Conservation (phyloP, 2,797 vertebrate genomes). For the Chaunax sp. region DNA sequence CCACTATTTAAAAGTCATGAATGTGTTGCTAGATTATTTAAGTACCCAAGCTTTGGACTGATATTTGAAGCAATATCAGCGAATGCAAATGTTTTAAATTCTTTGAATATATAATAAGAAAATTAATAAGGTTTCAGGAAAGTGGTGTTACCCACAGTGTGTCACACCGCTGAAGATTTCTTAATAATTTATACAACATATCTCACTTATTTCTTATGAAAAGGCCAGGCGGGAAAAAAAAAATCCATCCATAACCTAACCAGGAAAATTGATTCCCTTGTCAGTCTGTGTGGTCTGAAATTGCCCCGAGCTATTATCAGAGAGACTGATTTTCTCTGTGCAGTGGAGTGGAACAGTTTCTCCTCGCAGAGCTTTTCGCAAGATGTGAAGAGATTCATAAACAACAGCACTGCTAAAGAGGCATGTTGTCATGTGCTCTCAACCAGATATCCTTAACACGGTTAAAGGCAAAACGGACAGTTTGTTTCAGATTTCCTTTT, state of each 20-base stretch:
- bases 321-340: slow-evolving; percentile 75
- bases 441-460: slow-evolving; percentile 39
- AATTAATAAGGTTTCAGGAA: slow-evolving; percentile 45
- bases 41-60: slow-evolving; percentile 9
- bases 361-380: slow-evolving; percentile 47
- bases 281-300: slow-evolving; percentile 83
- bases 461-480: neutral
- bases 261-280: slow-evolving; percentile 84
- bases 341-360: slow-evolving; percentile 69
- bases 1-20: slow-evolving; percentile 47
- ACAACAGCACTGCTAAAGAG: slow-evolving; percentile 50
- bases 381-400: slow-evolving; percentile 73
- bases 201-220: slow-evolving; percentile 72
- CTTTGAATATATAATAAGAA: slow-evolving; percentile 46
- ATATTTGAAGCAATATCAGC: slow-evolving; percentile 48
- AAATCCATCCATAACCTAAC: slow-evolving; percentile 84
- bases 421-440: slow-evolving; percentile 41
- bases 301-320: slow-evolving; percentile 80
- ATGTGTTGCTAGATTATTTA: slow-evolving; percentile 19
- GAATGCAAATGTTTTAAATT: slow-evolving; percentile 39
- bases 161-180: slow-evolving; percentile 48
- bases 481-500: no score
- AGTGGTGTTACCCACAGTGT: slow-evolving; percentile 18
- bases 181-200: slow-evolving; percentile 76
- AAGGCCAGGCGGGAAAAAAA: slow-evolving; percentile 40